Base-by-base conservation (phyloP, 2,888 invertebrate species). In the Mallateleia sp. region DNA sequence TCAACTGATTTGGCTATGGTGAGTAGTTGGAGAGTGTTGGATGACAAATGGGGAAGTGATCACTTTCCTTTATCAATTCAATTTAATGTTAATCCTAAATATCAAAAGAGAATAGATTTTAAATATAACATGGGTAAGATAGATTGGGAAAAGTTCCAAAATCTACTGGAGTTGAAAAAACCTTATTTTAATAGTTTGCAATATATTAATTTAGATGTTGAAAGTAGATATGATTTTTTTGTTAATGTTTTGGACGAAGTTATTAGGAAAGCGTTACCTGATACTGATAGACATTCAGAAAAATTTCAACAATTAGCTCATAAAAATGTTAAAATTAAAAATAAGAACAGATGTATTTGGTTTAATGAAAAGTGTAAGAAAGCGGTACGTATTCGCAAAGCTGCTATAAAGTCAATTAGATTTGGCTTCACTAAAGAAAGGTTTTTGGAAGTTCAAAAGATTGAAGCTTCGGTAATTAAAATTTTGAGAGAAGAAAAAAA, bases 291-390 rank as follows among this genome's bases (percentile, higher is more conserved):
- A n/a, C n/a, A n/a, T n/a, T n/a, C n/a, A n/a, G n/a, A n/a, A n/a
- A n/a, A n/a, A n/a, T n/a, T n/a, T n/a, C n/a, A n/a, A n/a, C n/a
- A n/a, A n/a, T n/a, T n/a, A n/a, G n/a, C n/a, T n/a, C n/a, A 14
- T 47, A 38, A 38, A 8, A 14, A 38, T 38, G 38, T 11, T 9
- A 38, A 38, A 8, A 14, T 38, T 11, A 38, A 38, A 6, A 8
- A 38, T 2, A 38, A 38, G 14, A 5, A n/a, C 3, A 42, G 14
- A 42, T 67, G 75, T 34, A 69, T 77, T 15, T 85, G 85, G 82
- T 88, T 82, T 78, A 88, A 88, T 34, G 74, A 78, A 5, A 28
- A 62, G 2, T 88, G 85, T 34, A 47, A 67, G 0, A 85, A 38
- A 25, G 79, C 56, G 0, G 34, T 72, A 2, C 18, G 82, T 0